Evolutionary conservation across 2,113 vertebrate genomes (phyloP).

Genomic region (Numenius arquata): DNA sequence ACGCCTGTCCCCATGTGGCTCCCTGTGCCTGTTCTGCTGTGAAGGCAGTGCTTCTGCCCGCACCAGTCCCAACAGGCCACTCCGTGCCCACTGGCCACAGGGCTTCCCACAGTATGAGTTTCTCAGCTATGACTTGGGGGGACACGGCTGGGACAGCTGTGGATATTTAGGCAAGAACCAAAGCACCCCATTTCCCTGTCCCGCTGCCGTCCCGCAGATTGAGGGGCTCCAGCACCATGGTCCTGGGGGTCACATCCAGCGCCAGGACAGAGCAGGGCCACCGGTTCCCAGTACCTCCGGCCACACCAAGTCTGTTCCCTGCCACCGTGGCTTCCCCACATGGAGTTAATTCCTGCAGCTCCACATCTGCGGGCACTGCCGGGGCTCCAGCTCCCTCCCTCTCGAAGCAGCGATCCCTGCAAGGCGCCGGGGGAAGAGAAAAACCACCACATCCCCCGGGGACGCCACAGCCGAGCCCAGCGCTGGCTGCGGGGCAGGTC

Average conservation of each 20-base stretch:
- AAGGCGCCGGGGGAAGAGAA: background rate
- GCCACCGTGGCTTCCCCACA: background rate
- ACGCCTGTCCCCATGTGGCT: rapidly evolving
- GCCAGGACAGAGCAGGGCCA: background rate
- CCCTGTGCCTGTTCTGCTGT: background rate
- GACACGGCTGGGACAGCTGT: rapidly evolving
- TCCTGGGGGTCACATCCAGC: rapidly evolving
- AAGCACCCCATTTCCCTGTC: background rate
- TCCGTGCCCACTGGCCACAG: background rate
- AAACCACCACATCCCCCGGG: rapidly evolving
- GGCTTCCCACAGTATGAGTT: background rate
- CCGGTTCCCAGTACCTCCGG: background rate
- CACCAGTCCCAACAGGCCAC: rapidly evolving
- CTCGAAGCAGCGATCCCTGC: background rate
- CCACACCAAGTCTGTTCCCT: background rate
- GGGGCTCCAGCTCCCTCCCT: background rate
- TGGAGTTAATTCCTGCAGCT: background rate
- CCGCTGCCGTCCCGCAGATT: rapidly evolving
- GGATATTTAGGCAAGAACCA: background rate
- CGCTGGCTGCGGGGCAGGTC: background rate
- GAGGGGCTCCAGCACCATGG: rapidly evolving
- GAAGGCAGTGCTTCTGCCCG: background rate
- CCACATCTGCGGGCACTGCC: background rate
- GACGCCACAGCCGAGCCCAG: background rate
- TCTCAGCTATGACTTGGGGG: rapidly evolving